These are phyloP conservation scores for Colius striatus DNA, from an alignment of 2,113 vertebrate species.

Conservation along the genomic window DNA sequence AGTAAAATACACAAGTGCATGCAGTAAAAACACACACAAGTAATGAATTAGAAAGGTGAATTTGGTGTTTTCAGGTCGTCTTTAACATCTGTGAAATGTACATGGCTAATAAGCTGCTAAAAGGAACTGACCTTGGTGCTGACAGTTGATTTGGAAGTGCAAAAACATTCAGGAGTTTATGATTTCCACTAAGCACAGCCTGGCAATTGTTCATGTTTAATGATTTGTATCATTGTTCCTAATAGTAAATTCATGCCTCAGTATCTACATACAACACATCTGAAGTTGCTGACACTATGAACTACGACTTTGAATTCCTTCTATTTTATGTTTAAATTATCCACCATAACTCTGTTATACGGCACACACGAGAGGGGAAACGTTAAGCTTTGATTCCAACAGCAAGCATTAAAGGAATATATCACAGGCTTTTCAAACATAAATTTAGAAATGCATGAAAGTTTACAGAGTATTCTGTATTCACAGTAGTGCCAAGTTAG, in stretches of 20 bases:
- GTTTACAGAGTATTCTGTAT: not conserved
- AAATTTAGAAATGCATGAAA: not conserved
- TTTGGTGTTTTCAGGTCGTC: not conserved
- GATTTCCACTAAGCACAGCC: not conserved
- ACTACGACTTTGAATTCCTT: conserved; percentile 17
- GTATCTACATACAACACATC: not conserved
- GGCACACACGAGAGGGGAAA: not conserved
- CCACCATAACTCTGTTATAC: conserved; percentile 20
- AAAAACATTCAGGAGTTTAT: not conserved
- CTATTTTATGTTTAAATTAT: conserved; percentile 28
- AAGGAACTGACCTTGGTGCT: not conserved
- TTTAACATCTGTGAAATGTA: not conserved
- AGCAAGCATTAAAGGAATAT: conserved; percentile 39
- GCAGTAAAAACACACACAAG: not conserved
- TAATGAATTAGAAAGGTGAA: not conserved
- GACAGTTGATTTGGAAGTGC: not conserved
- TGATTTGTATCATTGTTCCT: not conserved
- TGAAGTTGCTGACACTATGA: conserved; percentile 23
- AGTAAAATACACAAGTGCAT: not conserved
- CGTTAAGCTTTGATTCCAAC: not conserved
- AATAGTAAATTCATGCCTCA: not conserved
- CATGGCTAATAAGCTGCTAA: not conserved
- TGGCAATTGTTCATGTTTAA: conserved; percentile 4
- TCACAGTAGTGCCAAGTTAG: not conserved
- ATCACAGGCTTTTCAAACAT: not conserved